Evolutionary conservation across 2,113 vertebrate genomes (phyloP), one percentile per base, ranked within the genome.

Genomic region (Catagonus wagneri): DNA sequence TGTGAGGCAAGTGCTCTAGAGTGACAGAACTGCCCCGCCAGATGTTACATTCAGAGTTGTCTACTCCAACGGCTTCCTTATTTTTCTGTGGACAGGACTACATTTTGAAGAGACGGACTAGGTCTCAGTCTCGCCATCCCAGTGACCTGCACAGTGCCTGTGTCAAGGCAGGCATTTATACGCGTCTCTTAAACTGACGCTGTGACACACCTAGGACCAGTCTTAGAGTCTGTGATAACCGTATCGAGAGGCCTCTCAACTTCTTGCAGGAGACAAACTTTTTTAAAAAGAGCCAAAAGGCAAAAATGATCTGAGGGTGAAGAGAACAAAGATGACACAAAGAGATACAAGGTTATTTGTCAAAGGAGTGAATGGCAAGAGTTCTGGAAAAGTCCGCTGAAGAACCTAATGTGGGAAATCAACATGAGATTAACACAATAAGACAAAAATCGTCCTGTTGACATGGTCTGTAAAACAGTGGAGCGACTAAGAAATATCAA

Each of bases 21-120:
- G 25, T 11, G 50, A 50, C 50, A 34, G 63, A 52, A 5, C 0
- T 23, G 4, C 22, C n/a, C 0, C 20, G 71, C 50, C 34, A 71
- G 50, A 12, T 0, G 22, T 8, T 4, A 54, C 0, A 0, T 1
- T 29, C 34, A 5, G 32, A 34, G 9, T 1, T 2, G 4, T 0
- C 74, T 34, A 4, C 27, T n/a, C 65, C 16, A 19, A 0, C 0
- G 93, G 76, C 65, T 63, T 83, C 66, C 16, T 7, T 22, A 36
- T 44, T 27, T 15, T 44, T 1, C 36, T 2, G 29, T 87, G 54
- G 56, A 68, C 34, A 58, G 2, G 2, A 72, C 36, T 1, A 20
- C 27, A 14, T 7, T 71, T 2, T 54, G 63, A 90, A 52, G 86
- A 74, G 29, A 27, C 14, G n/a, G 52, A 75, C 56, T 3, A 9